Conservation (phyloP, 1,140 invertebrate genomes). For the Drosophila watanabei region DNA sequence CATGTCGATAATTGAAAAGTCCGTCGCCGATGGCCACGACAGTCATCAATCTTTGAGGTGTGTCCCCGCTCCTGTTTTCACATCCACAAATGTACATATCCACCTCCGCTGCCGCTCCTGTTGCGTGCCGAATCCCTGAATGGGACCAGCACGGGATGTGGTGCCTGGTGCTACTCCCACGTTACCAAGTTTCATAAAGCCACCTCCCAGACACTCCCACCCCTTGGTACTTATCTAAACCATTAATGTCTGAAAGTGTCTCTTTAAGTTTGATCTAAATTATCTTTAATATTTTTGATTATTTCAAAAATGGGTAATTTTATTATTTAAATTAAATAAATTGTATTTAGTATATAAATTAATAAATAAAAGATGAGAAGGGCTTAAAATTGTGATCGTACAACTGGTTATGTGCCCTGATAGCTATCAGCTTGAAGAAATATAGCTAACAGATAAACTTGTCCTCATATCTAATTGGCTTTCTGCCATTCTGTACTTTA, state of each 20-base stretch:
- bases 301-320: not conserved
- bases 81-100: slow-evolving; percentile 16
- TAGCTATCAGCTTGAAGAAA: too few relatives aligned
- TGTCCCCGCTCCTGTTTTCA: slow-evolving; percentile 37
- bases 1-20: slow-evolving; percentile 73
- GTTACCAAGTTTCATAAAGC: not conserved
- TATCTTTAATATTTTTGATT: not conserved
- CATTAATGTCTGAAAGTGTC: not conserved
- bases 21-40: slow-evolving; percentile 40
- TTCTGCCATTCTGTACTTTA: too few relatives aligned
- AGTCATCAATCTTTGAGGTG: slow-evolving; percentile 78
- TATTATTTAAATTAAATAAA: not conserved
- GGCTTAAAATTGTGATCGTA: too few relatives aligned
- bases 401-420: too few relatives aligned
- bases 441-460: too few relatives aligned
- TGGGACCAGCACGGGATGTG: slow-evolving; percentile 14
- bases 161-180: slow-evolving; percentile 13
- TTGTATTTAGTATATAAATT: too few relatives aligned
- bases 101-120: slow-evolving; percentile 18
- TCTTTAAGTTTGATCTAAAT: not conserved
- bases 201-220: slow-evolving; percentile 13
- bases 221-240: not conserved
- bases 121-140: slow-evolving; percentile 33
- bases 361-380: too few relatives aligned
- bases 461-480: too few relatives aligned